These are phyloP conservation scores for Otolemur garnettii DNA, from an alignment of 2,113 vertebrate genomes.

Conservation along the genomic window DNA sequence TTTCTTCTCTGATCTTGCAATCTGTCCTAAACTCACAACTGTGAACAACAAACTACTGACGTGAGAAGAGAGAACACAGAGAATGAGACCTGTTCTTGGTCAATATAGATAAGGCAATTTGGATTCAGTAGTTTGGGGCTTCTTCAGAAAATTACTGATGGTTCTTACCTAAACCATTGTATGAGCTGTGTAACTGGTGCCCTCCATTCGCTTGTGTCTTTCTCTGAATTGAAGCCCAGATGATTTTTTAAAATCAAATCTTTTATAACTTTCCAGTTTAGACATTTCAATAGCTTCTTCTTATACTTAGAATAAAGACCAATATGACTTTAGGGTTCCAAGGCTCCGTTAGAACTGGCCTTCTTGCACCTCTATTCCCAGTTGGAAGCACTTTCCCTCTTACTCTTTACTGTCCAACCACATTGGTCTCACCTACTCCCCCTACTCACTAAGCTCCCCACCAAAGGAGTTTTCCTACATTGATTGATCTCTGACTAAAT, in stretches of 20 bases:
- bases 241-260: not conserved
- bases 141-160: not conserved
- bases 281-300: not conserved
- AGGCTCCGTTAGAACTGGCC: not conserved
- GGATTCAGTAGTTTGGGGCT: not conserved
- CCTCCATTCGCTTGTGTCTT: not conserved
- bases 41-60: not conserved
- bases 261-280: not conserved
- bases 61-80: not conserved
- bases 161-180: not conserved
- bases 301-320: not conserved
- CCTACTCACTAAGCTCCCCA: not conserved
- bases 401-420: not conserved
- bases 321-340: not conserved
- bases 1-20: not conserved
- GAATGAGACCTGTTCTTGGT: not conserved
- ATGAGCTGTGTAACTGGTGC: not conserved
- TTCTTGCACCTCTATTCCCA: not conserved
- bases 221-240: not conserved
- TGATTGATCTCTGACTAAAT: not conserved
- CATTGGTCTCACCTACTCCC: not conserved
- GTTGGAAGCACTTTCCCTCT: not conserved
- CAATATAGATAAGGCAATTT: not conserved
- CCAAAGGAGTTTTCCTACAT: not conserved
- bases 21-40: not conserved